Evolutionary conservation across 1,140 invertebrate species (phyloP).

Genomic region (Hycleus phaleratus): DNA sequence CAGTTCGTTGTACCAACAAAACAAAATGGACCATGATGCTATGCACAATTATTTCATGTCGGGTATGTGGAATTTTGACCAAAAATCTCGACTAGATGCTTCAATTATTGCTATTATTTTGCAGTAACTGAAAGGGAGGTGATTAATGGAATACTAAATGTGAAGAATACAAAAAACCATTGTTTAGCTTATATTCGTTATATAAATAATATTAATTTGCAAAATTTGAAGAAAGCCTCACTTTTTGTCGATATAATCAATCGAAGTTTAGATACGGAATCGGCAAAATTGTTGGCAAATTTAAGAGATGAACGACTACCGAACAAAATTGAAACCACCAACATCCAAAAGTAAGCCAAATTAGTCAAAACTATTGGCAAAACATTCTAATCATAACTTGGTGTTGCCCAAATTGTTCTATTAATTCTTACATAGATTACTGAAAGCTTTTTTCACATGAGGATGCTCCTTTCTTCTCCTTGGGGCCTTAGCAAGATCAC

Average conservation of each 20-base stretch:
- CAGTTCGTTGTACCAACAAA: slow-evolving; percentile 70
- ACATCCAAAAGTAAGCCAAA: slow-evolving; percentile 68
- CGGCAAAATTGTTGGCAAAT: slow-evolving; percentile 81
- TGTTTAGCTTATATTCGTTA: slow-evolving; percentile 92
- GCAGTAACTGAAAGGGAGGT: slow-evolving; percentile 95
- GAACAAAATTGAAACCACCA: slow-evolving; percentile 78
- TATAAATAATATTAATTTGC: slow-evolving; percentile 96
- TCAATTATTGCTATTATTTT: slow-evolving; percentile 24
- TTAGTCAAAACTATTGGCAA: slow-evolving; percentile 36
- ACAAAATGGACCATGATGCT: slow-evolving; percentile 83
- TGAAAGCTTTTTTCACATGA: no score
- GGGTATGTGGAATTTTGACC: slow-evolving; percentile 49
- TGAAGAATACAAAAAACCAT: slow-evolving; percentile 93
- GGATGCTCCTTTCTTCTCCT: no score
- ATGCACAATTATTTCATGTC: slow-evolving; percentile 99
- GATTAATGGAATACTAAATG: slow-evolving; percentile 88
- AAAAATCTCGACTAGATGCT: not conserved
- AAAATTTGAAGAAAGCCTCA: slow-evolving; percentile 87
- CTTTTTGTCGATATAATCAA: slow-evolving; percentile 94
- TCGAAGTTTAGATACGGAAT: slow-evolving; percentile 87
- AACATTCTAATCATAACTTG: no score
- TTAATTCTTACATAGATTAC: no score
- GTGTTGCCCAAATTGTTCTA: no score
- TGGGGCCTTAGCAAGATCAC: no score
- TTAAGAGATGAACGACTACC: slow-evolving; percentile 82